Base-by-base conservation (phyloP, 1,140 invertebrate genomes). In the Caenorhabditis briggsae region DNA sequence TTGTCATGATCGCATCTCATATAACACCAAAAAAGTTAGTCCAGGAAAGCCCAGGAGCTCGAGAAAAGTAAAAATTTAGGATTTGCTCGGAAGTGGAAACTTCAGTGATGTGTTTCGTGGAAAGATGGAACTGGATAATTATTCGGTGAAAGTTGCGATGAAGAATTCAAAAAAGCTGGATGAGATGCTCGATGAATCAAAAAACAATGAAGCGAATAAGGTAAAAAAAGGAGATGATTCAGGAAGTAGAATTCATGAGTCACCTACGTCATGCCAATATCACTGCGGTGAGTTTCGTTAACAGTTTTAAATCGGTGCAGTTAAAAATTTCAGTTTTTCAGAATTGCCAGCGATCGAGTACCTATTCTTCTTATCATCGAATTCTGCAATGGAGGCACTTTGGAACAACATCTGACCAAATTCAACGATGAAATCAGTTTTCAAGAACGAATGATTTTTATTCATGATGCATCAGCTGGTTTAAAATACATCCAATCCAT, bases 401-500 rank as follows among this genome's bases (percentile, higher is more conserved):
- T 70, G 5, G 9, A 46, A 46, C 16, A 14, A 18, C 64, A 70
- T 46, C 33, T 70, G 5, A 70, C 11, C 5, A 70, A 70, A 18
- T 46, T 16, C 23, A 41, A 41, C 2, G 23, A 8, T 5, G 33
- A 12, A 12, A 65, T 65, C 11, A 11, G 8, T 33, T 8, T 6
- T 41, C 12, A 41, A 11, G 61, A 65, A 70, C 64, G 64, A 18
- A 46, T 70, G 33, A 9, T 70, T 6, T 70, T 46, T 46, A 6
- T 70, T 18, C 64, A 70, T 46, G 64, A 70, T 18, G 18, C 64
- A 46, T 70, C 64, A 6, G 64, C 64, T 5, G 64, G 64, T 18
- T 41, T 70, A 0, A 70, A 70, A 46, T 70, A 70, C n/a, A 70
- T 70, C 46, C 64, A 70, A 46, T 43, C 64, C 7, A 70, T 70